Evolutionary conservation across 2,113 vertebrate genomes (phyloP), one percentile per base, ranked within the genome.

Genomic region (Mustela nigripes): DNA sequence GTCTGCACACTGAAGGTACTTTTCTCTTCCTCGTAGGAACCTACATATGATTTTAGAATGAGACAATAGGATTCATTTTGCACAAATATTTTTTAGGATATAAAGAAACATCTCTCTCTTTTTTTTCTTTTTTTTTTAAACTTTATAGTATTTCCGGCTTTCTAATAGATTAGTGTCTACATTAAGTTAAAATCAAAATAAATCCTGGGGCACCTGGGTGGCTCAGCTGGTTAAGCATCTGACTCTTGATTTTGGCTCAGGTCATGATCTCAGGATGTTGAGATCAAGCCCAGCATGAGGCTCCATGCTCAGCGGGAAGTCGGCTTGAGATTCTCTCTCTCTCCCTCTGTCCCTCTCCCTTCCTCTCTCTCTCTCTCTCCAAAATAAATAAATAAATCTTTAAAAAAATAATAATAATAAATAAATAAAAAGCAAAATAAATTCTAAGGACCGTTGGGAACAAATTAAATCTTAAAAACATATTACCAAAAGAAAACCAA

Each of bases 101-200:
- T 21, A 62, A 45, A 83, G 15, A 19, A 4, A 0, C 8, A 90
- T 9, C 18, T 53, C 50, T 53, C 48, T 50, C 11, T 50, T 0
- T 48, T 10, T 48, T 50, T 19, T 65, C 50, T 82, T 56, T 88
- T 48, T 8, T 39, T 42, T 74, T 45, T 26, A 26, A 45, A 79
- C 73, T 78, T 56, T 36, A 81, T 50, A 28, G 4, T 36, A 26
- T 16, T 74, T 94, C 22, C 82, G 26, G 21, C 24, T 96, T 96
- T 89, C 19, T 89, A 80, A 36, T 80, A 81, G 22, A 15, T 36
- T 71, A 45, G 2, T 16, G 5, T 80, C 48, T 67, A 45, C 19
- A 85, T 82, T 90, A 69, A 63, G 82, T 89, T 89, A 74, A 95
- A 89, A 62, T 96, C 3, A 80, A 71, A 93, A 78, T 39, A 73